Evolutionary conservation across 2,113 vertebrate species (phyloP), one percentile per base, ranked within the genome.

Genomic region (Otocyon megalotis): DNA sequence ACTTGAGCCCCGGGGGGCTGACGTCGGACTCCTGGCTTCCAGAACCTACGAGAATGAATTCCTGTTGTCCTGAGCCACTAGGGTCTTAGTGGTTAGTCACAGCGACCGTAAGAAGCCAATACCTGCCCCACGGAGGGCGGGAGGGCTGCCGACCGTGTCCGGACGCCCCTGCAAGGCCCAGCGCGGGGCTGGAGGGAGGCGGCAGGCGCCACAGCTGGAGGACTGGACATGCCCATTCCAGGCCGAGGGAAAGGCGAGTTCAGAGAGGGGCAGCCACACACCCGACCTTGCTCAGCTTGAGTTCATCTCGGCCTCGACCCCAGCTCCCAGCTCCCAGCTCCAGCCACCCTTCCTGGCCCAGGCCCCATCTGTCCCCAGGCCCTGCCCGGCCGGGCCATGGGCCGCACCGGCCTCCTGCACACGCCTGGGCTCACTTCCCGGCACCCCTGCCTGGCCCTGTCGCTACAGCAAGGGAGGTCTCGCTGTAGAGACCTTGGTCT

Each of bases 111-210:
- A 22, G n/a, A 88, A 77, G 30, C 43, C 1, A 16, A 50, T 24
- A 58, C 30, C 11, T 0, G 26, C 0, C 4, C 37, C 62, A 8
- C 14, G 19, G 48, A 16, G 0, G 14, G 43, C 43, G 28, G 15
- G 26, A 50, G 50, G 74, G 43, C 14, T 28, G 43, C 43, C 0
- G 1, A 76, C 3, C 5, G 14, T 65, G 62, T 35, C 5, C 22
- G 50, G 67, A 77, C 0, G 3, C 8, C 26, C 67, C 85, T 54
- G 20, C 32, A 53, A 56, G n/a, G 8, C 5, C 35, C 43, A 4
- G 71, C 26, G 48, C 15, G 43, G 9, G 69, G 26, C 15, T 30
- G 19, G 24, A 32, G 81, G 35, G 20, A 80, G 10, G n/a, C 6
- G 67, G 54, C 0, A 0, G 69, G 32, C 8, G 10, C 58, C 26